Conservation (phyloP, 2,113 vertebrate genomes). For the Lates calcarifer region DNA sequence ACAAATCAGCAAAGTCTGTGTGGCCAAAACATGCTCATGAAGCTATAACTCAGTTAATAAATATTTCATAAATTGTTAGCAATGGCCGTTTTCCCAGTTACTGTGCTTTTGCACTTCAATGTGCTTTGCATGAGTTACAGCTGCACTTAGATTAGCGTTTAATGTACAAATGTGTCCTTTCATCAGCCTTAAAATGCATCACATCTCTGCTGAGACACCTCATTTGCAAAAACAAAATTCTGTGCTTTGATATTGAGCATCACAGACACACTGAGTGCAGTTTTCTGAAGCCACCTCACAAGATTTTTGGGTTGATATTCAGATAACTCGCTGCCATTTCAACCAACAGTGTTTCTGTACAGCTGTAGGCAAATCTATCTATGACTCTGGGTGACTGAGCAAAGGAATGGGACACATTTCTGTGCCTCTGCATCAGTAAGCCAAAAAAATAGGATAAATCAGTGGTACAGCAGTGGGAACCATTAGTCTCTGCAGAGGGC, state of each 20-base stretch:
- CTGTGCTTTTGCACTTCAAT: background rate
- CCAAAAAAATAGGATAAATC: background rate
- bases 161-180: background rate
- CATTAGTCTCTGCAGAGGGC: constrained; percentile 23
- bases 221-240: background rate
- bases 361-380: background rate
- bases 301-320: background rate
- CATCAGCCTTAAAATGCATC: background rate
- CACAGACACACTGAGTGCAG: background rate
- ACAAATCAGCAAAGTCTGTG: background rate
- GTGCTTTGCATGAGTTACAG: constrained; percentile 9
- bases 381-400: background rate
- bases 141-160: background rate
- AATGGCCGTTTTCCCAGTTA: background rate
- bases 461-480: background rate
- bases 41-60: constrained; percentile 13
- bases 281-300: background rate
- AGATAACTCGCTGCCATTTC: background rate
- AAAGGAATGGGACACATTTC: background rate
- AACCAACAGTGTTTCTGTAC: background rate
- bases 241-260: background rate
- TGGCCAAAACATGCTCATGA: background rate
- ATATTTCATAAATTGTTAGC: background rate
- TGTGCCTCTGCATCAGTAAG: background rate
- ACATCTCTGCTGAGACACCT: background rate